Conservation (phyloP, 2,113 vertebrate genomes). For the Litocranius walleri region DNA sequence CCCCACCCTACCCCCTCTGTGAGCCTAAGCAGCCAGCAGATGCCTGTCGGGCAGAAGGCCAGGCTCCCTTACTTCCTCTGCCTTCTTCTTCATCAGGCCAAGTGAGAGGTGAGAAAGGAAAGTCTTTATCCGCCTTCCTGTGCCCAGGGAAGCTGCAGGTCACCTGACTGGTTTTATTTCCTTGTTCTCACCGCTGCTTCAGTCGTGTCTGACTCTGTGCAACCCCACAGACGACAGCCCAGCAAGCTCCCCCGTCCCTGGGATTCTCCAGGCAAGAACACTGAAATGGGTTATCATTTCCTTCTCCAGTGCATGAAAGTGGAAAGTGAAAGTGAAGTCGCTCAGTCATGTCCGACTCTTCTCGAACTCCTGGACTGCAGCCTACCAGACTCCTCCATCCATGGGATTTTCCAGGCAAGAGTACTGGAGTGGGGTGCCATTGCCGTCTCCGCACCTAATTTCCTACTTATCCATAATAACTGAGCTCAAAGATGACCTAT, state of each 20-base stretch:
- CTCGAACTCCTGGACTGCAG: no score
- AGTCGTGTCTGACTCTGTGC: no score
- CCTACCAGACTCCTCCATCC: no score
- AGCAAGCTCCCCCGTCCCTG: no score
- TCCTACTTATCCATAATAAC: not conserved
- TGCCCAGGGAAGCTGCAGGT: not conserved
- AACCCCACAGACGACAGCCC: no score
- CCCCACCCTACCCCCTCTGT: rapidly evolving
- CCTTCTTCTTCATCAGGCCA: not conserved
- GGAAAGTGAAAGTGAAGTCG: no score
- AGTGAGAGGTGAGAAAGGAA: not conserved
- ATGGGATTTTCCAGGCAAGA: no score
- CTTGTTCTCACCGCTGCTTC: not conserved
- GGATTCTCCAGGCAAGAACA: no score
- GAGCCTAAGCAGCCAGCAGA: not conserved
- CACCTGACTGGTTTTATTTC: not conserved
- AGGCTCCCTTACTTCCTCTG: not conserved
- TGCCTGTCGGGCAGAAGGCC: rapidly evolving
- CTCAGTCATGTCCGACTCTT: no score
- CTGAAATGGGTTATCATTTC: no score
- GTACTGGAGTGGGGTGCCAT: no score
- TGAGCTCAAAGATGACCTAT: not conserved
- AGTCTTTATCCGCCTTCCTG: not conserved
- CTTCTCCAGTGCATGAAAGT: no score
- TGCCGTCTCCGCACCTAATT: not conserved